A percentile compares a stretch with the other conserved stretches of the same genome.
phyloP scores from a whole-genome alignment of 2,113 vertebrate species.

The Caracal caracal region DNA sequence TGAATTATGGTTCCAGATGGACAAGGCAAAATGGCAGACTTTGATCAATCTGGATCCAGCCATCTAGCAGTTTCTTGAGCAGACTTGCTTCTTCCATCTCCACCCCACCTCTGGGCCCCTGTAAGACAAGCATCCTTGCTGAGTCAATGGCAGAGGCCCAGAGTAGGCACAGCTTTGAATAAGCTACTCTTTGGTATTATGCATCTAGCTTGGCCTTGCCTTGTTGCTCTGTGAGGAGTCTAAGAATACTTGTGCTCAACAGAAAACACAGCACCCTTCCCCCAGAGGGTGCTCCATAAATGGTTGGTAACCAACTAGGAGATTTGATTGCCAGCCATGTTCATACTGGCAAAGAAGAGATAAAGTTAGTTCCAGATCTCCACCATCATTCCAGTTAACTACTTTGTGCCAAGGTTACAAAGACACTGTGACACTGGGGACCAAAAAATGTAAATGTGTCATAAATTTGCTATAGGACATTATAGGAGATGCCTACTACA shows the following conservation, averaged over 20 bases:
- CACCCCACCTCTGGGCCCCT: neutral
- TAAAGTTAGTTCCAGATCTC: slow-evolving; percentile 17
- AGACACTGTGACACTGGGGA: slow-evolving; percentile 51
- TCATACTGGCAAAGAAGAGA: neutral
- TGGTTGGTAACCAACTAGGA: neutral
- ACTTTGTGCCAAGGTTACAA: slow-evolving; percentile 39
- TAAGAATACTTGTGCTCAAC: neutral
- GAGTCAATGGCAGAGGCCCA: slow-evolving; percentile 11
- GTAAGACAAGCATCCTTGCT: neutral
- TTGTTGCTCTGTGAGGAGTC: neutral
- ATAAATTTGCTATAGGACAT: neutral
- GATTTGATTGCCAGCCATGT: neutral
- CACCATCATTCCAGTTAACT: neutral
- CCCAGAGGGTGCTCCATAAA: neutral
- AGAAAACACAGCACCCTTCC: neutral
- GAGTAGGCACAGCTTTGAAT: neutral
- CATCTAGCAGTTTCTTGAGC: slow-evolving; percentile 71
- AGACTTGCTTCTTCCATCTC: slow-evolving; percentile 67
- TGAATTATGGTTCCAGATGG: slow-evolving; percentile 85
- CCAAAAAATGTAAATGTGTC: slow-evolving; percentile 25
- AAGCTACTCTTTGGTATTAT: neutral
- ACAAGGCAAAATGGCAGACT: slow-evolving; percentile 85
- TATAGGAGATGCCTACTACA: neutral
- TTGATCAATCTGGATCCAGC: slow-evolving; percentile 77
- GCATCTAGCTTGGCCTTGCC: neutral